phyloP scores from a whole-genome alignment of 30 jellyfish, hydroid and myxozoan species.

The Hydra vulgaris region DNA sequence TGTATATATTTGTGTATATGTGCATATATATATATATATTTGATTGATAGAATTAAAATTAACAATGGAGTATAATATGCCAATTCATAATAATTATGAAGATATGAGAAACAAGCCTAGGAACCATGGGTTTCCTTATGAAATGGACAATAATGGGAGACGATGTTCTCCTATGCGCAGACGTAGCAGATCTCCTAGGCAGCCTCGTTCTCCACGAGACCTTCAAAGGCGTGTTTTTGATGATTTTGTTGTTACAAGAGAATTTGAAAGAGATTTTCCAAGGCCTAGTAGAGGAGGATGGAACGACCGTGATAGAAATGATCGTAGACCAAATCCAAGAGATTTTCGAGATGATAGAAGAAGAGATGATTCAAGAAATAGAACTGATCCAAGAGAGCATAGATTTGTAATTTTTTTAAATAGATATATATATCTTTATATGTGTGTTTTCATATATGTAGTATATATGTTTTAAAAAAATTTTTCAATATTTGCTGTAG shows the following conservation, averaged over 20 bases:
- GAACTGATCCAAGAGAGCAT: background rate
- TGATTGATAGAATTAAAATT: background rate
- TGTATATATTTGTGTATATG: background rate
- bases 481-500: background rate
- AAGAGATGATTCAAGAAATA: background rate
- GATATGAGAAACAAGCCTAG: background rate
- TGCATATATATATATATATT: too few species aligned
- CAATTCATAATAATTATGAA: background rate
- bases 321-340: background rate
- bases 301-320: background rate
- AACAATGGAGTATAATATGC: background rate
- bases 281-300: background rate
- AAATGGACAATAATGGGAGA: background rate
- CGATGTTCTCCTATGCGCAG: background rate
- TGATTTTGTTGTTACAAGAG: constrained; percentile 1
- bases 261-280: background rate
- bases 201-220: background rate
- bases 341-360: constrained; percentile 4
- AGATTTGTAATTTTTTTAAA: background rate
- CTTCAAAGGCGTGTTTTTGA: background rate
- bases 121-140: background rate
- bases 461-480: too few species aligned
- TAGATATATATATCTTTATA: background rate
- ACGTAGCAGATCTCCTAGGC: constrained; percentile 6
- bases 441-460: too few species aligned